Evolutionary conservation across 2,113 vertebrate genomes (phyloP), one percentile per base, ranked within the genome.

Genomic region (Fulica atra): DNA sequence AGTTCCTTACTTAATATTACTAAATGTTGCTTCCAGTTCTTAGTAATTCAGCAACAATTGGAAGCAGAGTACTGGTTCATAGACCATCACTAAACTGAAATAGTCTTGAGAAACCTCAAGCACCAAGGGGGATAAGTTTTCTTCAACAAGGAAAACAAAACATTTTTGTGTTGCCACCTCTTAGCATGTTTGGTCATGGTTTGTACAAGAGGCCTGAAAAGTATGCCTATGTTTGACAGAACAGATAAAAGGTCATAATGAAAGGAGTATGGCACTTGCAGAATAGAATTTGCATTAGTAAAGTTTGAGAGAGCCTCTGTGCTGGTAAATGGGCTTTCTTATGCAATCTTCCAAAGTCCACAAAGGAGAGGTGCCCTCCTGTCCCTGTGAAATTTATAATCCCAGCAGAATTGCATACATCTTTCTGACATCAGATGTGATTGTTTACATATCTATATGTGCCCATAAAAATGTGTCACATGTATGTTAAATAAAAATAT

Each of bases 41-140:
- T 68, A 44, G 86, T 93, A 92, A 93, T 68, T 86, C 63, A 77
- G 54, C 81, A 88, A 64, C 56, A 89, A 16, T n/a, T 93, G 65
- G 76, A 92, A 92, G 35, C 72, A 78, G 53, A 81, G 18, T 64
- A 35, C 35, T 86, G 8, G 13, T 84, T 81, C 8, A 6, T 68
- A 38, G 53, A 48, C 29, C 4, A 2, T 84, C 69, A 60, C 29
- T 79, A 28, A 86, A 51, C 42, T 59, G 33, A 74, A 89, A 28
- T 24, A 63, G 40, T 42, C 68, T 74, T 87, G 81, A 57, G 76
- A 81, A 91, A 35, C 38, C 31, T 61, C 46, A 53, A 17, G 26
- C 48, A 40, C 11, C 5, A 21, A 56, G 56, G 82, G 33, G 29
- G 78, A 33, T 15, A 40, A 21, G 19, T 81, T 70, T 94, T 84